Base-by-base conservation (phyloP, 2,888 invertebrate genomes). In the Automeris io region DNA sequence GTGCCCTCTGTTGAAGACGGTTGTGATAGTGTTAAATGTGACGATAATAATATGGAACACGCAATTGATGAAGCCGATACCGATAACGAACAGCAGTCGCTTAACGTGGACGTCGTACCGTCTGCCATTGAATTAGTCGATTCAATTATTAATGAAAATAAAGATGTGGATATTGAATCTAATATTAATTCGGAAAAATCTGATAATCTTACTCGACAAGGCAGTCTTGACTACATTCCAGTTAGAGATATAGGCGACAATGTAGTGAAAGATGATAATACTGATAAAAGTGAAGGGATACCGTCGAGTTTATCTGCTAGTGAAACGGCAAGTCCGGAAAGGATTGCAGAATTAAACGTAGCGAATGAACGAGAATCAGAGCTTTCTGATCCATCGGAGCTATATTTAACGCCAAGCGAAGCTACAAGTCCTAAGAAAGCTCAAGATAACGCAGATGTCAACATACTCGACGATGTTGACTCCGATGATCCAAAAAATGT, bases 351-450 rank as follows among this genome's bases (percentile, higher is more conserved):
- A 47, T 64, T 75, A 18, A 73, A 76, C 47, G 54, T 79, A 7
- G 54, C 58, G 13, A 56, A 82, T 12, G 87, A 91, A 56, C 85
- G 88, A 47, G 91, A 91, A 69, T 83, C 90, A 24, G 87, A 89
- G 43, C 87, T 91, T 35, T 92, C 91, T 48, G 92, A 92, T 66
- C 88, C 89, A 45, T 91, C 91, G 33, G 92, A 92, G 58, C 81
- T 90, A 41, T 92, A 92, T 59, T 71, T 91, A 45, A 92, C 92
- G 34, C 91, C 92, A 13, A 91, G 91, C 25, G 92, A 91, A 66
- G 81, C 88, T 24, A 87, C 88, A 51, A 87, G 87, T 51, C 87
- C 87, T 47, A 79, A 75, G 56, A 81, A 74, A 70, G 61, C 57
- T 45, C 66, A 69, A 65, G 83, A 83, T 55, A 83, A 83, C 71